A percentile compares a stretch with the other conserved stretches of the same genome.
Evolutionary conservation across 2,113 vertebrate species (phyloP).

Genomic region (Camarhynchus parvulus): DNA sequence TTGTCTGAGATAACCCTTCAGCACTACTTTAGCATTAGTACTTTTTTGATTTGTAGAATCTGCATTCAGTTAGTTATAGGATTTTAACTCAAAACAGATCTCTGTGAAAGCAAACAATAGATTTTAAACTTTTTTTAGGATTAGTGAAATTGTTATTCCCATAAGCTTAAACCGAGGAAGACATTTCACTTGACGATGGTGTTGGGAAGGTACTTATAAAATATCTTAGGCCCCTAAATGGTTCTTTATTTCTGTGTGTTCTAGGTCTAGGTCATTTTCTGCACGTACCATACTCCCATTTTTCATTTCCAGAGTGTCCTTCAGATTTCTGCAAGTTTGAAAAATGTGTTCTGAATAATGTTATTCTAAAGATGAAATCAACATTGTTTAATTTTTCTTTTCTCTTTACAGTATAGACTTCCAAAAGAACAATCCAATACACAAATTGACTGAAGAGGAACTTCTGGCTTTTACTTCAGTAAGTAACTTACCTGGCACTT

Average conservation of each 20-base stretch:
- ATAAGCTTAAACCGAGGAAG: not conserved
- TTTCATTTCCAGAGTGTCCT: not conserved
- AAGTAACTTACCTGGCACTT: conserved; percentile 64
- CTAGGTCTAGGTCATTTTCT: not conserved
- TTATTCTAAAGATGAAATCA: not conserved
- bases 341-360: not conserved
- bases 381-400: not conserved
- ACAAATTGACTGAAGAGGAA: conserved; percentile 93
- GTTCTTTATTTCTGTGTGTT: not conserved
- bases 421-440: conserved; percentile 93
- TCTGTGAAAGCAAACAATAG: not conserved
- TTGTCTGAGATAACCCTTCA: not conserved
- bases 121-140: not conserved
- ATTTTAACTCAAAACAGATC: not conserved
- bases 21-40: not conserved
- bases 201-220: not conserved
- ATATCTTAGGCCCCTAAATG: not conserved
- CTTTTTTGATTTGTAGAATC: not conserved
- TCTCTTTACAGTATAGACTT: conserved; percentile 85
- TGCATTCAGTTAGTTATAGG: not conserved
- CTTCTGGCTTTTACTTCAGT: conserved; percentile 92
- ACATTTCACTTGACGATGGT: not conserved
- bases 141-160: not conserved
- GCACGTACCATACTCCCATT: not conserved
- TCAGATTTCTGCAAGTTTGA: conserved; percentile 1